phyloP scores from a whole-genome alignment of 2,113 vertebrate genomes.

The Antechinus flavipes region DNA sequence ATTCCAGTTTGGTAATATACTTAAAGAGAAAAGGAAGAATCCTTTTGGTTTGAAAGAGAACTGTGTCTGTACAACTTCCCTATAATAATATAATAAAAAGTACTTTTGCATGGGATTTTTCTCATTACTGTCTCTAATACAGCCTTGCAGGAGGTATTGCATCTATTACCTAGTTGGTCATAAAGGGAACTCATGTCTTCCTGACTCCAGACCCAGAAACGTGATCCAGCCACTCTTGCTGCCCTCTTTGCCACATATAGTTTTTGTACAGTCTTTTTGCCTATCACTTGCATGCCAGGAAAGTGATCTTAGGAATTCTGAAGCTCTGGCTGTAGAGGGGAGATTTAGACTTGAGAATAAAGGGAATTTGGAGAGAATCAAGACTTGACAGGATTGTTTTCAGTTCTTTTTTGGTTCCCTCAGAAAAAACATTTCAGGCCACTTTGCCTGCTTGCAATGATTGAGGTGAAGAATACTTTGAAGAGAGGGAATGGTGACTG shows the following conservation, averaged over 20 bases:
- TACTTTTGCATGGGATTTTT: neutral
- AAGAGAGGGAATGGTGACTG: neutral
- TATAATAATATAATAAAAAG: neutral
- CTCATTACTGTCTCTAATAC: neutral
- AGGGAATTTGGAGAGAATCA: neutral
- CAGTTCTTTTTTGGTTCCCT: slow-evolving; percentile 20
- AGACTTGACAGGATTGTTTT: neutral
- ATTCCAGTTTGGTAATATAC: slow-evolving; percentile 45
- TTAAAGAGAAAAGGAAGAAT: slow-evolving; percentile 58
- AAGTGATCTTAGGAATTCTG: neutral
- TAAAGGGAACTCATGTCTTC: neutral
- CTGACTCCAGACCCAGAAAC: neutral
- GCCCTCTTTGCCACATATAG: neutral
- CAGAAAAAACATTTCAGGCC: slow-evolving; percentile 3
- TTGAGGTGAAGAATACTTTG: neutral
- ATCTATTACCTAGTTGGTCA: neutral
- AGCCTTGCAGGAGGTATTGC: neutral
- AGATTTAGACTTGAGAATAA: slow-evolving; percentile 12
- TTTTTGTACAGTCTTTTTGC: too few species aligned
- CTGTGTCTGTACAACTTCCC: neutral
- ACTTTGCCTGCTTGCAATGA: slow-evolving; percentile 8
- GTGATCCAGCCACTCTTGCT: neutral
- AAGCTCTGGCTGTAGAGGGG: neutral
- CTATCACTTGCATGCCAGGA: neutral
- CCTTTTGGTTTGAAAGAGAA: slow-evolving; percentile 53